Conservation (phyloP, 2,797 vertebrate species). For the Picus viridis region DNA sequence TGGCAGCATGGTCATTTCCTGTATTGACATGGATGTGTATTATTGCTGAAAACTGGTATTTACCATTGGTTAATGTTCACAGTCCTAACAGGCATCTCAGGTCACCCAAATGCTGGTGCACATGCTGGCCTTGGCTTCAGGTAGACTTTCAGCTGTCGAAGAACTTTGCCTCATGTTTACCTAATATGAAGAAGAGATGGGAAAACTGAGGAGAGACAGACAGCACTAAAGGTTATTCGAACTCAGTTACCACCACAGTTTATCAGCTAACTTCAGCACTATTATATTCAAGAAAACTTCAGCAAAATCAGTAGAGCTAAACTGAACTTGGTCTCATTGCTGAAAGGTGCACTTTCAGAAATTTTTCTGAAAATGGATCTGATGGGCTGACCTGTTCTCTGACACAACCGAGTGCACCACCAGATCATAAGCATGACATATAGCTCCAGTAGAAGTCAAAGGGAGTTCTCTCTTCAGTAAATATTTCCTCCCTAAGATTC, state of each 20-base stretch:
- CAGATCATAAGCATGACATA: not conserved
- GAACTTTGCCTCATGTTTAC: not conserved
- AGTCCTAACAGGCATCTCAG: not conserved
- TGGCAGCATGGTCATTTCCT: not conserved
- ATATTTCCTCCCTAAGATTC: not conserved
- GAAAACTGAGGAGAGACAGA: not conserved
- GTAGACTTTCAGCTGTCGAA: not conserved
- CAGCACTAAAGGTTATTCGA: not conserved
- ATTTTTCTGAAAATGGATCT: not conserved
- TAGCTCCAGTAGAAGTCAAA: not conserved
- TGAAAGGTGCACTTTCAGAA: not conserved
- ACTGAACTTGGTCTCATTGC: not conserved
- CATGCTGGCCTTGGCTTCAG: not conserved
- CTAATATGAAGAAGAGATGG: not conserved
- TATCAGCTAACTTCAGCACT: not conserved
- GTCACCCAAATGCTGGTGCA: no score
- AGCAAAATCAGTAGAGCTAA: not conserved
- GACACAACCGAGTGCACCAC: not conserved
- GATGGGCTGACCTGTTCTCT: not conserved
- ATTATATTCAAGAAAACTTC: not conserved
- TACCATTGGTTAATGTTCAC: not conserved
- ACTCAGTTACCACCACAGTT: not conserved
- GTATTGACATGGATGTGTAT: accelerated
- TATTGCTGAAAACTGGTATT: not conserved
- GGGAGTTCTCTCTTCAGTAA: not conserved